Evolutionary conservation across 2,888 invertebrate species (phyloP), one percentile per base, ranked within the genome.

Genomic region (Tryphoninae sp.): DNA sequence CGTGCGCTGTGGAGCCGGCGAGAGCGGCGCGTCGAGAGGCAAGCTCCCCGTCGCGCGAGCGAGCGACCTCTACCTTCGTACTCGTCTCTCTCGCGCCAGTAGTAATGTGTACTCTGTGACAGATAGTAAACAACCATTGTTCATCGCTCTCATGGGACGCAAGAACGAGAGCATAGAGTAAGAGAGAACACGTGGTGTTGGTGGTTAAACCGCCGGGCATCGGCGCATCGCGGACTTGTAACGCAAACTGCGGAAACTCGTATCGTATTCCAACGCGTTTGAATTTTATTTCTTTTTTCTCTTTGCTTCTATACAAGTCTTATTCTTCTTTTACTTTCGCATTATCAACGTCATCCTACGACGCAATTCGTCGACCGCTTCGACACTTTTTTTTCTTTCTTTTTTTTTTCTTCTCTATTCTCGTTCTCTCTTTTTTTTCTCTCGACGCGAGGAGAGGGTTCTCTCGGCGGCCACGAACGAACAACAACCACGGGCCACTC

Each of bases 91-190:
- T 51, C 51, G 59, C 23, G 13, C 64, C n/a, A 45, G 3, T 40
- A 19, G 53, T 68, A 83, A 87, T 86, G 86, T 82, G 49, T 67
- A 59, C 72, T 58, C 75, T 58, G 77, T 87, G 89, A 89, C 88
- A 87, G 88, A 86, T 86, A 87, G 89, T 89, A 89, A 89, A 89
- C 89, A 88, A 86, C 80, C 83, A 81, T 83, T 81, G 81, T 83
- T 83, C 83, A 78, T 22, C 45, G 58, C 68, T 76, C 80, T 77
- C 79, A 59, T 73, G 68, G 68, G 49, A 23, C 16, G 23, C 4
- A 19, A 8, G 2, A 19, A 61, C 59, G 59, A 16, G 68, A 62
- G 65, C 13, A 45, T 59, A 61, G 55, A 68, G 42, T 61, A 59
- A 58, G 11, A 40, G 77, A 64, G 64, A n/a, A 64, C 81, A 81